These are phyloP conservation scores for Steinernema hermaphroditum DNA, from an alignment of 2,888 invertebrate genomes.

Conservation along the genomic window DNA sequence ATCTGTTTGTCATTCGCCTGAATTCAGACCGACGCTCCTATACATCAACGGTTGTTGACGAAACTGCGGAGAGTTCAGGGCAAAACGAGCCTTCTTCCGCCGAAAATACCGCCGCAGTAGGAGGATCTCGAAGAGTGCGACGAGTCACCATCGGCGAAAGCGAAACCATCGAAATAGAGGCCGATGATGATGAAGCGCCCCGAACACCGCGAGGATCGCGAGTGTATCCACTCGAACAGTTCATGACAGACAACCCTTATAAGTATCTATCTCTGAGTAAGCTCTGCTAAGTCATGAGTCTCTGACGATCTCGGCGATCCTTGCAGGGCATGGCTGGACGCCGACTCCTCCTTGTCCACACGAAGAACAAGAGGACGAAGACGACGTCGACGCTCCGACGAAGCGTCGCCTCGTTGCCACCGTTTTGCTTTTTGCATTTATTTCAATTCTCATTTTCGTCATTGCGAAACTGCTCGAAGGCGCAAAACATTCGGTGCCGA, in stretches of 20 bases:
- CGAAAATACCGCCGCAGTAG: neutral
- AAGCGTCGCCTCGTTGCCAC: slow-evolving; percentile 11
- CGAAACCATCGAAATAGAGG: slow-evolving; percentile 14
- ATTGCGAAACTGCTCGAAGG: slow-evolving; percentile 20
- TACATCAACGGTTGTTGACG: slow-evolving; percentile 4
- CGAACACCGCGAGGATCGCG: slow-evolving; percentile 9
- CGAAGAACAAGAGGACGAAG: slow-evolving; percentile 25
- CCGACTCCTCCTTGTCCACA: slow-evolving; percentile 23
- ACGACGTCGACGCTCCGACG: slow-evolving; percentile 29
- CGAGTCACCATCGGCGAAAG: slow-evolving; percentile 20
- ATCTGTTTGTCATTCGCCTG: too few relatives aligned
- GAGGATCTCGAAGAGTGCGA: slow-evolving; percentile 7
- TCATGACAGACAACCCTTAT: slow-evolving; percentile 25
- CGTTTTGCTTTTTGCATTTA: slow-evolving; percentile 10
- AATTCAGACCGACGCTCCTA: neutral
- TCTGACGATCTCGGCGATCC: neutral
- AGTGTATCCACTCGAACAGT: slow-evolving; percentile 13
- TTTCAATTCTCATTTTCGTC: slow-evolving; percentile 24
- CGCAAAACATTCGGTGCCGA: slow-evolving; percentile 20
- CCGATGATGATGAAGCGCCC: too few relatives aligned
- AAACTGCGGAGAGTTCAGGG: neutral
- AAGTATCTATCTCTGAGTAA: slow-evolving; percentile 15
- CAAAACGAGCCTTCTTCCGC: neutral
- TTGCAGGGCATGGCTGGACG: slow-evolving; percentile 23
- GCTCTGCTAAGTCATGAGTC: neutral